These are phyloP conservation scores for Pavo muticus DNA, from an alignment of 2,113 vertebrate species.

Conservation along the genomic window DNA sequence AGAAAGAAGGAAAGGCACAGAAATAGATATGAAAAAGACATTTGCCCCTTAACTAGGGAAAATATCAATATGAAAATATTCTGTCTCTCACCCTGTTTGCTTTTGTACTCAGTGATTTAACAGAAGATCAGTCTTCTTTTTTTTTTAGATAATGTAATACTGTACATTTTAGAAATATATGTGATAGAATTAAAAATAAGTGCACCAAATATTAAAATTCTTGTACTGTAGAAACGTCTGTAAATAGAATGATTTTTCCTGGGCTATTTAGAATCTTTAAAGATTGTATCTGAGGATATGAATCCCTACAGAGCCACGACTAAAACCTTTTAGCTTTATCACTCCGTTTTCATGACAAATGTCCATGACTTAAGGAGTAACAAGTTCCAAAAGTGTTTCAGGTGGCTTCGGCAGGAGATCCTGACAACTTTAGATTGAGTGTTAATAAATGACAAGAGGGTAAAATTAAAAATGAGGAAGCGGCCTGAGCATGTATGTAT, in stretches of 20 bases:
- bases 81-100: no score
- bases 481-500: slow-evolving; percentile 4
- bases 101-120: neutral
- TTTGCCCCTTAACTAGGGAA: neutral
- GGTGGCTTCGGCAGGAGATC: neutral
- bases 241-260: neutral
- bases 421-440: neutral
- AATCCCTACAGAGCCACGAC: neutral
- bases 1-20: neutral
- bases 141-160: neutral
- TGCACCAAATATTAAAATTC: neutral
- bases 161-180: neutral
- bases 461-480: neutral
- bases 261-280: neutral
- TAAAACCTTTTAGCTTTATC: neutral
- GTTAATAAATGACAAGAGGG: neutral
- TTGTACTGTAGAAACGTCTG: neutral
- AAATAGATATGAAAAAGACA: neutral
- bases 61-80: neutral
- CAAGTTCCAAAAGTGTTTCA: neutral
- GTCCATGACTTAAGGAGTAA: neutral
- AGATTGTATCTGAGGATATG: neutral
- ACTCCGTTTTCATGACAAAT: neutral
- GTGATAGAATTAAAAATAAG: neutral
- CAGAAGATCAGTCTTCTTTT: neutral